Evolutionary conservation across 1,140 invertebrate genomes (phyloP), one percentile per base, ranked within the genome.

Genomic region (Microplitis demolitor): DNA sequence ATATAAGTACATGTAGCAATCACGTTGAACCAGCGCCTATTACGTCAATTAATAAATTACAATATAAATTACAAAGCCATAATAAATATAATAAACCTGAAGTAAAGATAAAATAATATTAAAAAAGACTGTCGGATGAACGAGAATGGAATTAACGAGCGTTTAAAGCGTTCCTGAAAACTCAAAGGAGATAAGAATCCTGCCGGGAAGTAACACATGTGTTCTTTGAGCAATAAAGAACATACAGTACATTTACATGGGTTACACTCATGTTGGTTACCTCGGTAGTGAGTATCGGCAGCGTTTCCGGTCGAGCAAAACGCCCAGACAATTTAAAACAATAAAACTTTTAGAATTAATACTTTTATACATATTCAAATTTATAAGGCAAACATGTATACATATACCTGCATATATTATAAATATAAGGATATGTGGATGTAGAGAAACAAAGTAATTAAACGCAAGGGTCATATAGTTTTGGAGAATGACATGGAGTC

Each of bases 81-180:
- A 24, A 2, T 24, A 24, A 24, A 24, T 24, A 24, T 1, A 24
- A 24, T 24, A 24, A 24, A 24, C 24, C n/a, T n/a, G 24, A 24
- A 24, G 24, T 45, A 6, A 45, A 45, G 6, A 45, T 45, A 45
- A 45, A 45, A 45, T 9, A 45, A 8, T 45, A 6, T 45, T 24
- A 24, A 45, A 45, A 45, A 60, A 69, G 31, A 13, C n/a, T 37
- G 56, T 61, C 39, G 54, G 64, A 64, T 53, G 54, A 39, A 13
- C 53, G 35, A 34, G 58, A 34, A 54, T 68, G 69, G 70, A 78
- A 80, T 81, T 79, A 80, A 80, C 74, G 79, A 79, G 71, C 78
- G 75, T 76, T 80, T 77, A 79, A 79, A 78, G 76, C 72, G 72
- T 75, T 80, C 77, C 76, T 80, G 78, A 79, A 76, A 80, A 79